Evolutionary conservation across 2,797 vertebrate genomes (phyloP), one percentile per base, ranked within the genome.

Genomic region (Syngnathus acus): DNA sequence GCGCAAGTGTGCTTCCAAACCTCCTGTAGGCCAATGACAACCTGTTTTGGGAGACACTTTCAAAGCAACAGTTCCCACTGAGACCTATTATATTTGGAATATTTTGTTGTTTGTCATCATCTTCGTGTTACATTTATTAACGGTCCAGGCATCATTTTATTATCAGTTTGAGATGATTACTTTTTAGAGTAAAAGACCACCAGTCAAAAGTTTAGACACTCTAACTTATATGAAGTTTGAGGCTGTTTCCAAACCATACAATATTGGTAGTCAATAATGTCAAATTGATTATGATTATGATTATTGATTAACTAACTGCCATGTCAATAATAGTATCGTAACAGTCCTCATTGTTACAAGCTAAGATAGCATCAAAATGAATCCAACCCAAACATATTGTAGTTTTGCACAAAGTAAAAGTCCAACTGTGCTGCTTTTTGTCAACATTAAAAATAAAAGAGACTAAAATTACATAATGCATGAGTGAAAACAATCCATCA

Each of bases 341-440:
- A 26, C 23, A 26, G 23, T 26, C 23, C 23, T 26, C 23, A 26
- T 26, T 26, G 23, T 1, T 86, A 83, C 77, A 85, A 81, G 86
- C 76, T 76, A 4, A 17, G 0, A 8, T n/a, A 51, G 48, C n/a
- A 53, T 53, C 7, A 23, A 53, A 53, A 23, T 21, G 1, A 21
- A 53, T 53, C n/a, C 8, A 21, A 23, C n/a, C 51, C 23, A 23
- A 37, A 26, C 54, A 17, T 57, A 59, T 11, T 16, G 6, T 23
- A 21, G 60, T 39, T 38, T 38, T 19, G 16, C 39, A 39, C 14
- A 43, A 43, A 13, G 6, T 14, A n/a, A 40, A 61, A 13, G 38
- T 61, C n/a, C 14, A 11, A 26, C 32, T 39, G 16, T 39, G 40
- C 40, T 62, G 40, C 60, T 62, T 62, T 62, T 45, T 62, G 60